Base-by-base conservation (phyloP, 64 coral and sea anemone genomes). In the Orbicella faveolata region DNA sequence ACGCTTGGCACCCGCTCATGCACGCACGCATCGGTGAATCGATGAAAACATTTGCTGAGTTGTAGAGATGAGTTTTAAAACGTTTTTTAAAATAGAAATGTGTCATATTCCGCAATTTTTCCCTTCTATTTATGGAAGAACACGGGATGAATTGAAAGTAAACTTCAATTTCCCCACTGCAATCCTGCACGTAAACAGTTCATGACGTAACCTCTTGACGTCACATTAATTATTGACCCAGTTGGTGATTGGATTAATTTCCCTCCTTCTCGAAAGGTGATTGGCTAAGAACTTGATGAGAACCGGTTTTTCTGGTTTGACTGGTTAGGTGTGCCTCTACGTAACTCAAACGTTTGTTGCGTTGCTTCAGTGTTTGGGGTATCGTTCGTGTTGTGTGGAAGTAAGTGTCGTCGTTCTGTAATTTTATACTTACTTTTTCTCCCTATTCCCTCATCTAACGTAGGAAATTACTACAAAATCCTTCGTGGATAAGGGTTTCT, bases 331-430 rank as follows among this genome's bases (percentile, higher is more conserved):
- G 81, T 93, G 52, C 51, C 53, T 55, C 6, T 83, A 64, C 37
- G 63, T 93, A 88, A 3, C 2, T 16, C 19, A 69, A 15, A 41
- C 66, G 76, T 76, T 67, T 83, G 68, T 61, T 72, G 78, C 72
- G 91, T 93, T 93, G 64, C 44, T 14, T 81, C 15, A 92, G 83
- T 91, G 73, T 83, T 93, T 83, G 83, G 88, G 91, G 91, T 69
- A 72, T 81, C 75, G 8, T 15, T 54, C 19, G 23, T 4, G 67
- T 18, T 26, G 78, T 25, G 16, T 1, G 2, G 66, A 36, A n/a
- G 15, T 21, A 37, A 55, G 13, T 25, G 30, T 36, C 36, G 2
- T 2, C 1, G 4, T 1, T 59, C n/a, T 26, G 23, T 3, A 1
- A 6, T 76, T 76, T 75, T 52, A 63, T 9, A 15, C 16, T 44